Base-by-base conservation (phyloP, 2,113 vertebrate species). In the Sakesphorus luctuosus region DNA sequence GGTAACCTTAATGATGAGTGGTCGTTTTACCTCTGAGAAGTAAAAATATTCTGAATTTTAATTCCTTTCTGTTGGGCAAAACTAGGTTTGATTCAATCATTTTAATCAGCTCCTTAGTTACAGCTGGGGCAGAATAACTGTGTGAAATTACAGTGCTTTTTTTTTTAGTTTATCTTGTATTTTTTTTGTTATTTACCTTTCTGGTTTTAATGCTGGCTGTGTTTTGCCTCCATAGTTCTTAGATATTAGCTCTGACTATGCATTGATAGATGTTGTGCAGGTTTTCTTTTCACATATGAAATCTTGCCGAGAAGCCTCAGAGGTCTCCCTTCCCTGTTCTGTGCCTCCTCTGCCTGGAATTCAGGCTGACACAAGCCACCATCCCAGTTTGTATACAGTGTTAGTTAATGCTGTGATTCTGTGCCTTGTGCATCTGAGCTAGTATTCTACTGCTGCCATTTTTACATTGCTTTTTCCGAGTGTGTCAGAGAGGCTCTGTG, bases 1-100 rank as follows among this genome's bases (percentile, higher is more conserved):
- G 98, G 98, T 98, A 97, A 96, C 53, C 10, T 87, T 78, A 46
- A 49, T 82, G 40, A 69, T 80, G 19, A 89, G 3, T 59, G 17
- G 4, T 78, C 18, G 76, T 73, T 65, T 90, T 93, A 72, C 16
- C 23, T 89, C 25, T 82, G 36, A 69, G 35, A 78, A 53, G 24
- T 90, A 52, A 72, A 86, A 88, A 33, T 49, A 14, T 14, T 67
- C 5, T 40, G 17, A 11, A 35, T 85, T 85, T 85, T 84, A 58
- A 29, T 38, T 56, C 7, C 15, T 53, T 75, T 81, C 44, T 85
- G 18, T 49, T 53, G 21, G 28, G 12, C n/a, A 80, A 69, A 50
- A 16, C 6, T 62, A 19, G 20, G 11, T 82, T 58, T 87, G 16
- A 59, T 20, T 46, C n/a, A 68, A 47, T 87, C 4, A 18, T 18